These are phyloP conservation scores for Anodontia alba DNA, from an alignment of 2,888 invertebrate genomes.

Conservation along the genomic window DNA sequence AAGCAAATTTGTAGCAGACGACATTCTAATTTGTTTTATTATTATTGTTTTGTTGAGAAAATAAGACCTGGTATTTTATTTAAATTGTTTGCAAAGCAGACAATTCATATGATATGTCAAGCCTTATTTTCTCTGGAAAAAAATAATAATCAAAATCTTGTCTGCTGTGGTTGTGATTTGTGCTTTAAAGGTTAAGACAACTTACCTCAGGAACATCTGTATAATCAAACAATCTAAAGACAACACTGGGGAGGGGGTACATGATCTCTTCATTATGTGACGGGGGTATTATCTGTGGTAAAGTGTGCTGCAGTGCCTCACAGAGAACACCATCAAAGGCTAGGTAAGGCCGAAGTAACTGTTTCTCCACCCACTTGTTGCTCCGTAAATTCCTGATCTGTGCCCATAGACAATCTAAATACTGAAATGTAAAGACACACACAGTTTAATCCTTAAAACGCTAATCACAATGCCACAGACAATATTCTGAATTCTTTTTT, in stretches of 20 bases:
- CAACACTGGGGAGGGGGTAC: slow-evolving; percentile 97
- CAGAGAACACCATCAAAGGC: slow-evolving; percentile 96
- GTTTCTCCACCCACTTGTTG: slow-evolving; percentile 98
- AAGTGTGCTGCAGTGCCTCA: slow-evolving; percentile 97
- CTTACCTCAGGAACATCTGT: slow-evolving; percentile 93
- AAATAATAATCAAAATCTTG: no score
- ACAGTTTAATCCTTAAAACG: background rate
- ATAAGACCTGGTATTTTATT: no score
- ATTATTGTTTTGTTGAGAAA: no score
- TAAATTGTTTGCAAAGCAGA: no score
- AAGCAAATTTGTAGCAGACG: no score
- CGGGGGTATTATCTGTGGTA: slow-evolving; percentile 95
- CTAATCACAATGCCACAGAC: no score
- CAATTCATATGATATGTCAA: no score
- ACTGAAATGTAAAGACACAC: slow-evolving; percentile 85
- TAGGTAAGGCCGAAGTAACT: slow-evolving; percentile 97
- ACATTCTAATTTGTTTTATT: no score
- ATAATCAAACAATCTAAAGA: slow-evolving; percentile 98
- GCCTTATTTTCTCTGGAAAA: no score
- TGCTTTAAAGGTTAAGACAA: no score
- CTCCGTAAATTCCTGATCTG: slow-evolving; percentile 95
- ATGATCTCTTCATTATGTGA: slow-evolving; percentile 95
- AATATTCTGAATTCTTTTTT: no score
- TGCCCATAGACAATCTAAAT: slow-evolving; percentile 98
- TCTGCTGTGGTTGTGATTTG: no score